Evolutionary conservation across 2,888 invertebrate genomes (phyloP).

Genomic region (Eupithecia centaureata): DNA sequence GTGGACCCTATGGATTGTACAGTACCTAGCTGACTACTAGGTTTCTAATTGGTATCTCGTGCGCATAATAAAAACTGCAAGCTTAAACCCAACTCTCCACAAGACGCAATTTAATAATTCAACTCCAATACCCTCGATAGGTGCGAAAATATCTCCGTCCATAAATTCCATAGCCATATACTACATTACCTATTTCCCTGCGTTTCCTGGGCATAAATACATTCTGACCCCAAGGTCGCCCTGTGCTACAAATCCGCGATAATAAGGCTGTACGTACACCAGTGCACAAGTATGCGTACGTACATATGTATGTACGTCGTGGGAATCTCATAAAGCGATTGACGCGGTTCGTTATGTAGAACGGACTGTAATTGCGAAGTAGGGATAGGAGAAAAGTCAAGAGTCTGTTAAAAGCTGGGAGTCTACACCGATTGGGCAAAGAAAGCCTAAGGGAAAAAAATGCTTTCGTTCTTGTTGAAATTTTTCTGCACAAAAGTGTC

Average conservation of each 20-base stretch:
- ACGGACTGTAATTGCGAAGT: conserved; percentile 60
- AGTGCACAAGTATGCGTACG: conserved; percentile 21
- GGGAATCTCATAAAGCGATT: conserved; percentile 62
- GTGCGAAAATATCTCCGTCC: conserved; percentile 31
- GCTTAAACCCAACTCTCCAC: not conserved
- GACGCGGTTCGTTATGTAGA: conserved; percentile 65
- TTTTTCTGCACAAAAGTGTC: not conserved
- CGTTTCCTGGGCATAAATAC: conserved; percentile 36
- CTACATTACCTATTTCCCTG: conserved; percentile 33
- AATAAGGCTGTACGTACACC: conserved; percentile 29
- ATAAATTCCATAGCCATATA: conserved; percentile 33
- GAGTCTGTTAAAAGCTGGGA: not conserved
- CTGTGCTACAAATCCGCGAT: conserved; percentile 43
- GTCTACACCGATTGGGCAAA: not conserved
- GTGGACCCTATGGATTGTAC: not conserved
- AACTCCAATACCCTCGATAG: conserved; percentile 36
- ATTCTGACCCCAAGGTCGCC: conserved; percentile 38
- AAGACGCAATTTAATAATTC: conserved; percentile 31
- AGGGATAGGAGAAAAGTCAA: conserved; percentile 48
- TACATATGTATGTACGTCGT: conserved; percentile 44
- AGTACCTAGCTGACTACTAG: not conserved
- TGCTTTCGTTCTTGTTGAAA: not conserved
- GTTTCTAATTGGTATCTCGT: not conserved
- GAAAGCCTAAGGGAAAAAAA: not conserved
- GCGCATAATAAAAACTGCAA: not conserved